Conservation (phyloP, 1,140 invertebrate genomes). For the Drosophila arizonae region DNA sequence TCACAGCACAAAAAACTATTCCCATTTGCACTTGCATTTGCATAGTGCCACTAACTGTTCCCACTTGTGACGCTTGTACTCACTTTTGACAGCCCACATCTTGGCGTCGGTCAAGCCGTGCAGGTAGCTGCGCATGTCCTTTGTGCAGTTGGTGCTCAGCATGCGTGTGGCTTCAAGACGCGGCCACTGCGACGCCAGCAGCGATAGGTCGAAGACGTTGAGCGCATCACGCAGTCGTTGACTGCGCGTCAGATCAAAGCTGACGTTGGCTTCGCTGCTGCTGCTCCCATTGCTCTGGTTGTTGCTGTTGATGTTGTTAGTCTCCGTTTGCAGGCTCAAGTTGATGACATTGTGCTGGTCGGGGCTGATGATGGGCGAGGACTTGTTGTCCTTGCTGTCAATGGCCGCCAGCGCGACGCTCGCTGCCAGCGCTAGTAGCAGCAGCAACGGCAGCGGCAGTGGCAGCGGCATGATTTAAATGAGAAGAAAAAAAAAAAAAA, state of each 20-base stretch:
- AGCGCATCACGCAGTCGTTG: constrained; percentile 84
- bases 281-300: neutral
- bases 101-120: constrained; percentile 85
- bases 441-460: constrained; percentile 39
- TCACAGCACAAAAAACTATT: neutral
- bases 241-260: constrained; percentile 53
- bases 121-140: constrained; percentile 86
- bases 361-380: constrained; percentile 15
- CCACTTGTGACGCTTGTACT: constrained; percentile 68
- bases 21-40: neutral
- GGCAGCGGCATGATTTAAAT: constrained; percentile 36
- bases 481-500: constrained; percentile 9
- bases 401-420: constrained; percentile 51
- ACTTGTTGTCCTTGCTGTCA: constrained; percentile 63
- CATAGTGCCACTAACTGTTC: neutral
- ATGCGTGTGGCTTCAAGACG: constrained; percentile 68
- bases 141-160: constrained; percentile 83
- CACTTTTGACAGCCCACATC: constrained; percentile 90
- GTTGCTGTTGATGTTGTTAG: constrained; percentile 16
- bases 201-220: constrained; percentile 84
- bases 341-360: constrained; percentile 71
- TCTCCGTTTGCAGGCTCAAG: constrained; percentile 53
- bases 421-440: constrained; percentile 33
- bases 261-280: neutral
- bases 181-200: constrained; percentile 83